Percentiles rank a stretch among this genome's conserved stretches.
Conservation (phyloP, 2,113 vertebrate species). For the Colaptes auratus region DNA sequence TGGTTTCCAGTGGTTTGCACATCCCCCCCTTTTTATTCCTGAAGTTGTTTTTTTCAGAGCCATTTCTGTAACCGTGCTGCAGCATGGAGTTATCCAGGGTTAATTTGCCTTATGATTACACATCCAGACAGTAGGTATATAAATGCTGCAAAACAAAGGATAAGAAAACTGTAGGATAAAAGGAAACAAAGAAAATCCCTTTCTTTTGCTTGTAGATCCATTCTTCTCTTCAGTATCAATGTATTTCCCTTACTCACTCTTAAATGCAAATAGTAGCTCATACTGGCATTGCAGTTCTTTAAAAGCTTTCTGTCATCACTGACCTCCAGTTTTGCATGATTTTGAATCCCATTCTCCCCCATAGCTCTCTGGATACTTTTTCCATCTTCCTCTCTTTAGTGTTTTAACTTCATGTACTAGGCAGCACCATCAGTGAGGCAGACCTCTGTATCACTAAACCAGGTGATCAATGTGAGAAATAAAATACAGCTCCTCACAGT, state of each 20-base stretch:
- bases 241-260: background rate
- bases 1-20: slow-evolving; percentile 32
- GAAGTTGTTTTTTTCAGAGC: slow-evolving; percentile 51
- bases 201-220: background rate
- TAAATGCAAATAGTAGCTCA: background rate
- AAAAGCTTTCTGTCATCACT: background rate
- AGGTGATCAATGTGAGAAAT: slow-evolving; percentile 9
- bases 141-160: slow-evolving; percentile 32
- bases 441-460: background rate
- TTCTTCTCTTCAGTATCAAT: background rate
- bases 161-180: slow-evolving; percentile 9
- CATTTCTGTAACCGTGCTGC: slow-evolving; percentile 39
- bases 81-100: slow-evolving; percentile 35
- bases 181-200: background rate
- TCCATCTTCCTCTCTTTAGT: background rate
- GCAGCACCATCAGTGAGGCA: background rate
- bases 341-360: background rate
- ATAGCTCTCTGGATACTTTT: background rate
- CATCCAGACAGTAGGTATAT: slow-evolving; percentile 37
- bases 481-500: slow-evolving; percentile 11
- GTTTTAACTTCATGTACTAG: background rate
- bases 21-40: slow-evolving; percentile 24
- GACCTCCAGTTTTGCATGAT: background rate
- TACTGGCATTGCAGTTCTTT: background rate
- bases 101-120: slow-evolving; percentile 57